These are phyloP conservation scores for Mionectes macconnelli DNA, from an alignment of 2,113 vertebrate genomes.

Conservation along the genomic window DNA sequence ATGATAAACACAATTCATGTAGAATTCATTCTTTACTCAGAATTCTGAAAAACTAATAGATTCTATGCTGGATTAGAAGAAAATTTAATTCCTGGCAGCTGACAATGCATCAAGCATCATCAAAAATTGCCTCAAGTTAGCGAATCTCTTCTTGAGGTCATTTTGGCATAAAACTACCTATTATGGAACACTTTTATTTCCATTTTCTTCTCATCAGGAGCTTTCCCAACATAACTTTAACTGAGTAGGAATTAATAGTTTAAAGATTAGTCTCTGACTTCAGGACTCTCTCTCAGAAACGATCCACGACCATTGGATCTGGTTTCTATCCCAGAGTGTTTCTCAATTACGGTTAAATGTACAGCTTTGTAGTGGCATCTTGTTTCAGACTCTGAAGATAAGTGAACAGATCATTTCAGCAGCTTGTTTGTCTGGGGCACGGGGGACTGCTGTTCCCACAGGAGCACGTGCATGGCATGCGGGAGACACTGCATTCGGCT, in stretches of 20 bases:
- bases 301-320: neutral
- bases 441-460: neutral
- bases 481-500: neutral
- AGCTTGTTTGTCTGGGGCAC: neutral
- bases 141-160: neutral
- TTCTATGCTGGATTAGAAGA: neutral
- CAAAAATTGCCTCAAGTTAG: neutral
- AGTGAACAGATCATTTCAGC: neutral
- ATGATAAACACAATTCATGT: neutral
- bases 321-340: constrained; percentile 22
- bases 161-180: neutral
- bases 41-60: neutral
- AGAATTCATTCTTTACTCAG: neutral
- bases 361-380: constrained; percentile 15
- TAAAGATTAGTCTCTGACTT: constrained; percentile 26
- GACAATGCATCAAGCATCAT: neutral
- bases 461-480: neutral
- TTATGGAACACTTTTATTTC: neutral
- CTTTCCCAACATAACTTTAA: neutral
- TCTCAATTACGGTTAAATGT: constrained; percentile 44
- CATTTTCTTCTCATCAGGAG: constrained; percentile 45
- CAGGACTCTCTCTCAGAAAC: neutral
- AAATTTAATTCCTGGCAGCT: neutral
- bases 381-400: constrained; percentile 8
- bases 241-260: neutral